Evolutionary conservation across 35 echinoderm and acorn worm species (phyloP).

Genomic region (Nesometra sesokonis): DNA sequence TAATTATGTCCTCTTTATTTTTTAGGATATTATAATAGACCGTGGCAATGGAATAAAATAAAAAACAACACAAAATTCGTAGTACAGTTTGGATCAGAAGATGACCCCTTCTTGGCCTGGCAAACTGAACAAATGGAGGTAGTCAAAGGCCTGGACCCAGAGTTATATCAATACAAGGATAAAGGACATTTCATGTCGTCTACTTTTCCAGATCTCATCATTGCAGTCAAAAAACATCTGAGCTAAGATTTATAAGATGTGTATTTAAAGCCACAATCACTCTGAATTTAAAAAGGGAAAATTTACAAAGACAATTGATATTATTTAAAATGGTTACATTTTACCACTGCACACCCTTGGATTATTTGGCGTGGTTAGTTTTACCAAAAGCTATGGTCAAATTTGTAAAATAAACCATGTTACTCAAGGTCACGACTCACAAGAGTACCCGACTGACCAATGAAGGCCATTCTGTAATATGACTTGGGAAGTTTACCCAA

Average conservation of each 20-base stretch:
- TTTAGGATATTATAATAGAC: constrained; percentile 1
- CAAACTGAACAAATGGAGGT: neutral
- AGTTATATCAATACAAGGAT: neutral
- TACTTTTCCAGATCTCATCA: constrained; percentile 1
- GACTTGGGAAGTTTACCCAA: too few species aligned
- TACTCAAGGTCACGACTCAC: too few species aligned
- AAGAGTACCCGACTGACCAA: too few species aligned
- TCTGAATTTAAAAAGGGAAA: too few species aligned
- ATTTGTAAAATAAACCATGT: too few species aligned
- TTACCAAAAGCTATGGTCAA: too few species aligned
- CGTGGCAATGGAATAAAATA: constrained; percentile 9
- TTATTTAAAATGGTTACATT: too few species aligned
- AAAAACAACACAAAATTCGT: constrained; percentile 3
- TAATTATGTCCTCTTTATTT: neutral
- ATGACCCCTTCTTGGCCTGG: constrained; percentile 7
- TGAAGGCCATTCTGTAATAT: too few species aligned
- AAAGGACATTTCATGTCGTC: neutral
- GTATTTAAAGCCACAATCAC: too few species aligned
- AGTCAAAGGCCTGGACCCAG: neutral
- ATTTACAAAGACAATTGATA: too few species aligned
- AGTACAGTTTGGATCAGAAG: constrained; percentile 10
- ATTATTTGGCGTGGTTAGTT: too few species aligned
- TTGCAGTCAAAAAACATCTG: constrained; percentile 4
- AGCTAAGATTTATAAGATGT: neutral
- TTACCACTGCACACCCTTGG: too few species aligned